Evolutionary conservation across 2,888 invertebrate species (phyloP), one percentile per base, ranked within the genome.

Genomic region (Baccha elongata): DNA sequence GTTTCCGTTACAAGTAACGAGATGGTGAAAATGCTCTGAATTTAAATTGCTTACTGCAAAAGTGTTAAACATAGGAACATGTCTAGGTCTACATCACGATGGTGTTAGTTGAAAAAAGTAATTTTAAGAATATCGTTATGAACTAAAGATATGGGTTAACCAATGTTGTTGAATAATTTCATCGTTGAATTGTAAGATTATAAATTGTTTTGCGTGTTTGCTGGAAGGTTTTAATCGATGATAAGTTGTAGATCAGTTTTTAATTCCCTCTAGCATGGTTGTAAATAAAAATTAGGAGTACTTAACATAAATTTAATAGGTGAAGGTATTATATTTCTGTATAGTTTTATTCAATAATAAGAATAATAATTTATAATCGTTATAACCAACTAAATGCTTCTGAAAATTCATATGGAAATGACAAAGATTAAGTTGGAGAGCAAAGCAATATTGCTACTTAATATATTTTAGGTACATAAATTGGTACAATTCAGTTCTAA

Each of bases 1-100:
- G 55, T 81, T 65, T 71, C 80, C 75, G 80, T 81, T 81, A 81
- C 46, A 69, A 71, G 64, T 64, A 74, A 42, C 75, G 58, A 69
- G 58, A 75, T 75, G 71, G 80, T 75, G 71, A 64, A 81, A 81
- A 81, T 44, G 75, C 46, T 75, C 65, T 75, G 80, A 81, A 81
- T 81, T 81, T 71, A 65, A 81, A 81, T 81, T 75, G 75, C 69
- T 46, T 37, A 55, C 52, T 62, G 42, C 29, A 40, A 37, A n/a
- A 75, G 67, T 80, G 40, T 35, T 44, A 29, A 60, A 19, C 42
- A 44, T 60, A 29, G 42, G 3, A 42, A 44, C 40, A n/a, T 37
- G 6, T 13, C 35, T 32, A 1, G 10, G 1, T 32, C 35, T 60
- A 17, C 46, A 4, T 26, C 3, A 6, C 11, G 11, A 46, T 7